Percentiles rank a stretch among this genome's conserved stretches.
Conservation (phyloP, 2,113 vertebrate species). For the Brachionichthys hirsutus region DNA sequence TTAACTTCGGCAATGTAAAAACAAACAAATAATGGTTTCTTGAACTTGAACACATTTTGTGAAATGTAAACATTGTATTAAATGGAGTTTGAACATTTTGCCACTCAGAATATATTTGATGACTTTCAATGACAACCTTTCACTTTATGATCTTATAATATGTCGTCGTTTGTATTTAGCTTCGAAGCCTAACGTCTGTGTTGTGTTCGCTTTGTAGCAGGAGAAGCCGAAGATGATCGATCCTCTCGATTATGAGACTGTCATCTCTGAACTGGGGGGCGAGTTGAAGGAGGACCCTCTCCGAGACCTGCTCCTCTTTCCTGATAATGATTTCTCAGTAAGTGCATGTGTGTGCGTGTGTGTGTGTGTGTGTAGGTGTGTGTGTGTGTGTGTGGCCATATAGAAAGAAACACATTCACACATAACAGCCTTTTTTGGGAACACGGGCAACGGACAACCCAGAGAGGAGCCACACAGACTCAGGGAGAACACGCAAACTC, state of each 20-base stretch:
- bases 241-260: conserved; percentile 94
- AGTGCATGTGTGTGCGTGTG: conserved; percentile 57
- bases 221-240: conserved; percentile 94
- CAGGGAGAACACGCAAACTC: too few relatives aligned
- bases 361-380: background rate
- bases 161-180: background rate
- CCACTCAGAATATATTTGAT: background rate
- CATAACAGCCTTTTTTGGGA: too few relatives aligned
- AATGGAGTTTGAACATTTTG: background rate
- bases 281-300: conserved; percentile 84
- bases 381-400: background rate
- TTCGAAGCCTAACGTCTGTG: conserved; percentile 8
- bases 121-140: background rate
- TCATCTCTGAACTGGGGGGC: conserved; percentile 87
- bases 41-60: too few relatives aligned
- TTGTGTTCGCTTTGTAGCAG: conserved; percentile 78
- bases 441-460: too few relatives aligned
- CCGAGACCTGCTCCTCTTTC: conserved; percentile 90
- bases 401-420: too few relatives aligned
- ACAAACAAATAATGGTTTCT: too few relatives aligned
- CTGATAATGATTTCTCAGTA: conserved; percentile 92
- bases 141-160: background rate
- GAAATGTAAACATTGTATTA: too few relatives aligned
- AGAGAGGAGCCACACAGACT: too few relatives aligned
- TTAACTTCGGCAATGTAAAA: background rate